Evolutionary conservation across 2,797 vertebrate species (phyloP).

Genomic region (Basileuterus tristriatus): DNA sequence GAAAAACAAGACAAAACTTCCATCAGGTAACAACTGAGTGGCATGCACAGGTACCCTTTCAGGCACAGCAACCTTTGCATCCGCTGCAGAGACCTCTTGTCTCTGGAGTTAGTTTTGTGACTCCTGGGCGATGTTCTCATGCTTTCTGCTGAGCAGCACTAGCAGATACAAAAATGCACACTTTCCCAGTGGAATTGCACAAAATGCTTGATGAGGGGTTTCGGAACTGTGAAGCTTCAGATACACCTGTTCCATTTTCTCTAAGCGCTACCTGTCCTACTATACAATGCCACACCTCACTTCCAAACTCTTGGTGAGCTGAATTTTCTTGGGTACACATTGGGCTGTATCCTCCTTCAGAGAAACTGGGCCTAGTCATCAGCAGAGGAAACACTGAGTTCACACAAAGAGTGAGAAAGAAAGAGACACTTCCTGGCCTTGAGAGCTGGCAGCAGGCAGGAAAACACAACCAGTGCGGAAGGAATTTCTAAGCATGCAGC

Average conservation of each 20-base stretch:
- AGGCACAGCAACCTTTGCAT: neutral
- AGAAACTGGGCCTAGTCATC: neutral
- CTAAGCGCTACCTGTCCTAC: neutral
- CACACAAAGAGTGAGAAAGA: neutral
- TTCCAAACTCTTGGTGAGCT: neutral
- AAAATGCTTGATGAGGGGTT: neutral
- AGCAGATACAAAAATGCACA: neutral
- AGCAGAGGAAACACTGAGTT: neutral
- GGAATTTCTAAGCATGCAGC: neutral
- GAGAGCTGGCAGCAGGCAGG: neutral
- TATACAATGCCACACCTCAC: fast-evolving
- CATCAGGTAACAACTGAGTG: neutral
- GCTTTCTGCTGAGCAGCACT: neutral
- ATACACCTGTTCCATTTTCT: neutral
- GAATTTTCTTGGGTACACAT: neutral
- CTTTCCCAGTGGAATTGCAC: neutral
- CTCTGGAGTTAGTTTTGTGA: neutral
- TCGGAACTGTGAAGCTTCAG: neutral
- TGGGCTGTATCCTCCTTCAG: neutral
- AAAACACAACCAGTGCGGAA: neutral
- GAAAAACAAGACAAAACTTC: neutral
- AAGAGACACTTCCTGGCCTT: neutral
- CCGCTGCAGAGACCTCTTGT: neutral
- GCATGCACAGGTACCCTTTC: neutral
- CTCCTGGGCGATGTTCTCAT: neutral